Evolutionary conservation across 2,797 vertebrate species (phyloP), one percentile per base, ranked within the genome.

Genomic region (Enteromius paludinosus): DNA sequence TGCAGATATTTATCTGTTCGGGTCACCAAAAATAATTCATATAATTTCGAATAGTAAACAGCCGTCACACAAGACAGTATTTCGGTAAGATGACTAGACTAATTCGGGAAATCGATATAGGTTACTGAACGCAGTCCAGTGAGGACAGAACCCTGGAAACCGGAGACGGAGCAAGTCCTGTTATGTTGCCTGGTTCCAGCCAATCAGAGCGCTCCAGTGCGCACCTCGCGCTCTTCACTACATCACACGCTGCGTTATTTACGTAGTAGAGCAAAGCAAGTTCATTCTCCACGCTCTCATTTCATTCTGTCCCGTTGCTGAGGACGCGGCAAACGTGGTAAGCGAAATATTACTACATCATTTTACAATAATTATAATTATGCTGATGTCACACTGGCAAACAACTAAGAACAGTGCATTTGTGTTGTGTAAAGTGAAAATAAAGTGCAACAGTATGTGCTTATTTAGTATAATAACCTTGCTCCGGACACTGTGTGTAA

Each of bases 141-240:
- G 59, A 56, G 52, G 15, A 33, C 12, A 33, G 15, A 7, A 23
- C 18, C 25, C 54, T 28, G 52, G 69, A 52, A 52, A 81, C 79
- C 41, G 4, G 33, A 81, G 30, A 81, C 30, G 10, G 73, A 3
- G 35, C 20, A 38, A 47, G 30, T 35, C 28, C 52, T 59, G 17
- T 62, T 3, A 11, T 12, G 68, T 72, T 66, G 61, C 70, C 73
- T 54, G 38, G 33, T 10, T 82, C 10, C 79, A 52, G 45, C 79
- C 70, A 80, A 80, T 72, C 54, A 49, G 41, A 71, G 18, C 3
- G 35, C 25, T 70, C 17, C 35, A 10, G 3, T 33, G 45, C 9
- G 54, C 30, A 59, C n/a, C 73, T 75, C 35, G 33, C 47, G 28
- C 47, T 33, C 49, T 69, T 69, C 77, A 41, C 30, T 41, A 3